phyloP scores from a whole-genome alignment of 2,797 vertebrate genomes.

The Gymnoscopelus microlampas region DNA sequence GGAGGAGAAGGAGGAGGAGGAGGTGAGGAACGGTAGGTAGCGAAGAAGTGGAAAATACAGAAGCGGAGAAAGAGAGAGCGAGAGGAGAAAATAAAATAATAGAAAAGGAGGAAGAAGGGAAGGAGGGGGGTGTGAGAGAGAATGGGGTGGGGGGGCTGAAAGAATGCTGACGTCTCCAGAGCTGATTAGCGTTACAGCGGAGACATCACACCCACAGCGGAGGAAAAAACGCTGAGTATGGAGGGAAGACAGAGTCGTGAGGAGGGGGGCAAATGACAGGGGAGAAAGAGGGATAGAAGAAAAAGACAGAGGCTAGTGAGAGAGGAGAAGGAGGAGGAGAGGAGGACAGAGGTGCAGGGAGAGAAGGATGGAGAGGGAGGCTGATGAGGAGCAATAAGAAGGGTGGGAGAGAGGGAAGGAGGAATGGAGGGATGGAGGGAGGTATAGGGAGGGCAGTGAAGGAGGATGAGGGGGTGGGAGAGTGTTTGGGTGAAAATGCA shows the following conservation, averaged over 20 bases:
- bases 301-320: slow-evolving; percentile 44
- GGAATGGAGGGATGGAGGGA: slow-evolving; percentile 43
- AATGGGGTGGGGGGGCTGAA: slow-evolving; percentile 32
- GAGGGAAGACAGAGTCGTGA: slow-evolving; percentile 52
- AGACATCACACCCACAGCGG: slow-evolving; percentile 81
- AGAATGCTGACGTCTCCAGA: slow-evolving; percentile 81
- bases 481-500: slow-evolving; percentile 79
- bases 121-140: not conserved
- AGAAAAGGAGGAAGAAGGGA: slow-evolving; percentile 26
- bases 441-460: slow-evolving; percentile 13
- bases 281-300: slow-evolving; percentile 66
- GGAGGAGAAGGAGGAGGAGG: slow-evolving; percentile 16
- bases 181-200: slow-evolving; percentile 79
- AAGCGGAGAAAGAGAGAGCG: slow-evolving; percentile 1
- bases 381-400: not conserved
- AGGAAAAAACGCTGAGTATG: slow-evolving; percentile 78
- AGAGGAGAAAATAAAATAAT: slow-evolving; percentile 22
- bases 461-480: slow-evolving; percentile 50
- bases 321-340: slow-evolving; percentile 2
- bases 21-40: slow-evolving; percentile 23
- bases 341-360: slow-evolving; percentile 18
- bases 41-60: slow-evolving; percentile 39
- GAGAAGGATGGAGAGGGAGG: not conserved
- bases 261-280: slow-evolving; percentile 70
- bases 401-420: slow-evolving; percentile 22